These are phyloP conservation scores for Chinchilla lanigera DNA, from an alignment of 2,113 vertebrate genomes.

Conservation along the genomic window DNA sequence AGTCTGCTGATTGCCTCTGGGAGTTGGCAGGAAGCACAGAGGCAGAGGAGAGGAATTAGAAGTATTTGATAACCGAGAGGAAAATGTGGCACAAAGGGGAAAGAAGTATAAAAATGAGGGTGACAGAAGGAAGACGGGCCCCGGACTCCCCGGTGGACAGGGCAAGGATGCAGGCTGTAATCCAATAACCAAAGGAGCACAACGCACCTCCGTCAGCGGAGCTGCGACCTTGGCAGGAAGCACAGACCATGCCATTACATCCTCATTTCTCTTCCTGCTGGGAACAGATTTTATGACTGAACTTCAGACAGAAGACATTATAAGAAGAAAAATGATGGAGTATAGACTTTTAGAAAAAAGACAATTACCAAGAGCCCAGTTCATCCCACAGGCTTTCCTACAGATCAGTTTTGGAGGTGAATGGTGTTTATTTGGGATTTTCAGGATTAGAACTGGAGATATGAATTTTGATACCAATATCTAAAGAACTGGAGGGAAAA, in stretches of 20 bases:
- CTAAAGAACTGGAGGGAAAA: background rate
- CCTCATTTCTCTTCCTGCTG: background rate
- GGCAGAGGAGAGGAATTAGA: constrained; percentile 56
- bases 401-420: background rate
- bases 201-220: background rate
- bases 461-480: background rate
- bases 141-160: background rate
- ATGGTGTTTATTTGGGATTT: background rate
- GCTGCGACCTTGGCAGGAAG: background rate
- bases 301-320: constrained; percentile 19
- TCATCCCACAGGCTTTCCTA: background rate
- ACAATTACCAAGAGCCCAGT: background rate
- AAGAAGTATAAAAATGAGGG: constrained; percentile 40
- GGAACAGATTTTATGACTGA: background rate
- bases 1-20: constrained; percentile 47
- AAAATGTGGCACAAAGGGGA: background rate
- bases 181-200: background rate
- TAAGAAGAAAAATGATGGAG: constrained; percentile 35
- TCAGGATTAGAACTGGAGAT: background rate
- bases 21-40: constrained; percentile 42
- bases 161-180: background rate
- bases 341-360: background rate
- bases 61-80: constrained; percentile 51
- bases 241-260: background rate
- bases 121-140: background rate